Conservation (phyloP, 2,888 invertebrate species). For the Clunio marinus region DNA sequence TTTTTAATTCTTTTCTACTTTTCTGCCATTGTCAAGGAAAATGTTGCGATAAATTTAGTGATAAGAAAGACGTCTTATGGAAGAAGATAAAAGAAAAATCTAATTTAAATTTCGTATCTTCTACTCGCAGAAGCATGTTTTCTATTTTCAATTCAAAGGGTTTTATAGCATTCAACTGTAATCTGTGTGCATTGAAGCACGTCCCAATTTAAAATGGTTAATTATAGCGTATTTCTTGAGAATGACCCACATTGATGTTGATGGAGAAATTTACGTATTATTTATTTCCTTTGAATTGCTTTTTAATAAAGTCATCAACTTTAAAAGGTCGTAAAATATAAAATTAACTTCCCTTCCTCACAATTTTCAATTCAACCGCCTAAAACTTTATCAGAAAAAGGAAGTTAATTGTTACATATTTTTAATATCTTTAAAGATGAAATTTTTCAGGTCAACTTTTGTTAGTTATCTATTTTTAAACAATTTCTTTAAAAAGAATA, state of each 20-base stretch:
- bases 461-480: too few species aligned
- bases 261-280: background rate
- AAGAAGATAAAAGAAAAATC: background rate
- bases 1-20: too few species aligned
- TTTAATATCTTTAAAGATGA: too few species aligned
- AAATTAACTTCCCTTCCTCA: too few species aligned
- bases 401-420: too few species aligned
- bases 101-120: background rate
- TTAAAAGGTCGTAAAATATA: background rate
- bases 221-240: background rate
- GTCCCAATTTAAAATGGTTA: background rate
- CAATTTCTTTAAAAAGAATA: too few species aligned
- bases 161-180: background rate
- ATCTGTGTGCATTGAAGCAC: background rate
- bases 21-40: background rate
- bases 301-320: background rate
- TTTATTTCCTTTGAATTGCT: background rate
- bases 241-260: background rate
- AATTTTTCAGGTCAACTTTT: too few species aligned
- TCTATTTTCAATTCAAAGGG: too few species aligned
- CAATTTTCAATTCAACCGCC: too few species aligned
- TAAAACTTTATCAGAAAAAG: too few species aligned
- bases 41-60: background rate
- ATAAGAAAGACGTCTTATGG: background rate
- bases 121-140: too few species aligned